A percentile compares a stretch with the other conserved stretches of the same genome.
Conservation (phyloP, 2,113 vertebrate genomes). For the Vulpes lagopus region DNA sequence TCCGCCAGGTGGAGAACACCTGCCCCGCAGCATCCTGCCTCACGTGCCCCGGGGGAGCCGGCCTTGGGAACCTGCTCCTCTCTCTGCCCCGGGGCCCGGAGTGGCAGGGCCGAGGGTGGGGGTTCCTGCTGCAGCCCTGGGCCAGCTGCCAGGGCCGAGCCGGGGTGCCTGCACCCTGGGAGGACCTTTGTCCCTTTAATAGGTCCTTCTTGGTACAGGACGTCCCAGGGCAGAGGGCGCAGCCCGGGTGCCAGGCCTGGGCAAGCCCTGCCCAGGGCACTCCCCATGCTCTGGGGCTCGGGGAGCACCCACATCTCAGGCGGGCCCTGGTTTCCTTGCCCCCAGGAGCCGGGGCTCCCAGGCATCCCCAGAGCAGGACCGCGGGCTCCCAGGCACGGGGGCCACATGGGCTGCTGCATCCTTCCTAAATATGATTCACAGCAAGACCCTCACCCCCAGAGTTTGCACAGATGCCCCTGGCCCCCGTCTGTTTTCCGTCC, state of each 20-base stretch:
- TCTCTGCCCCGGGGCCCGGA: neutral
- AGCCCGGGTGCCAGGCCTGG: constrained; percentile 69
- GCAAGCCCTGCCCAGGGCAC: constrained; percentile 75
- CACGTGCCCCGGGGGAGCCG: neutral
- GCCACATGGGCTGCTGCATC: neutral
- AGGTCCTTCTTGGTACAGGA: constrained; percentile 77
- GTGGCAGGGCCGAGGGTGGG: neutral
- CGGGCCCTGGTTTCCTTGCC: neutral
- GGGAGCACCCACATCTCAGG: neutral
- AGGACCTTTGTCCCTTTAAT: constrained; percentile 82
- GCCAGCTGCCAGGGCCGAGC: constrained; percentile 70
- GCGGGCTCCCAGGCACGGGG: neutral
- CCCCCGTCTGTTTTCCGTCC: neutral
- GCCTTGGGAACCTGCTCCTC: neutral
- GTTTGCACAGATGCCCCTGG: rapidly evolving
- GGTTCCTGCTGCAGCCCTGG: constrained; percentile 44
- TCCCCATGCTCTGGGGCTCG: constrained; percentile 42
- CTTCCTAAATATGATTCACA: neutral
- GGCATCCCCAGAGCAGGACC: neutral
- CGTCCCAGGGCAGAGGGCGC: constrained; percentile 77
- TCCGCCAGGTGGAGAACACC: neutral
- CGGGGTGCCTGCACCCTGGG: constrained; percentile 63
- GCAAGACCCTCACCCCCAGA: neutral
- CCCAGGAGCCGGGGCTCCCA: neutral
- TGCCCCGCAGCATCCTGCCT: rapidly evolving